Evolutionary conservation across 2,797 vertebrate genomes (phyloP), one percentile per base, ranked within the genome.

Genomic region (Silurus lanzhouensis): DNA sequence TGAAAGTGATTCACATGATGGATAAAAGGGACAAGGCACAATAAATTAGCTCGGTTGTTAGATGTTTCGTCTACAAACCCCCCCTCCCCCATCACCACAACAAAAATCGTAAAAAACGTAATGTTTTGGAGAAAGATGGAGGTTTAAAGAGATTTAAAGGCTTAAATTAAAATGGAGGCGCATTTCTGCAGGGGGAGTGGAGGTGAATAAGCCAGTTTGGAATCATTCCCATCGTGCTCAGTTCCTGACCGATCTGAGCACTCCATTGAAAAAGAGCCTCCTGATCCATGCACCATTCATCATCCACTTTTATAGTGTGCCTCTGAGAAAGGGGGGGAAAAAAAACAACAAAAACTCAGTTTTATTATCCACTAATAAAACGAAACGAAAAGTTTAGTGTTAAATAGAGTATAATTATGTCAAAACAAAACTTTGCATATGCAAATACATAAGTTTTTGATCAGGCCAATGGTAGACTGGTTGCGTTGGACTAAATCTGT

Each of bases 261-360:
- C 25, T 83, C 90, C 90, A 78, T 87, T 91, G 80, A 89, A 89
- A 87, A 88, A 87, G 90, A 89, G 88, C 86, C 87, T 84, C 85
- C 81, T 82, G 81, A 83, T 89, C 88, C 84, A 89, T 78, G 52
- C 27, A 60, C 84, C n/a, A 84, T 92, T 90, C 86, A 91, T 93
- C 90, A 90, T 84, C 78, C 31, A 71, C 87, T 90, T 86, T 90
- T 92, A 92, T 91, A 93, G 89, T 66, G 78, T 46, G 85, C 84
- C 79, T 81, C 83, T 85, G 31, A 64, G 22, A 78, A 64, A 80
- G 84, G 58, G 38, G 22, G 3, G 3, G 7, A 20, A 20, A 84
- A 86, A 58, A n/a, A 61, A n/a, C 38, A 38, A 38, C 38, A 38
- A 38, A 38, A 38, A 38, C 38, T 38, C 38, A 1, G 2, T 89